A percentile compares a stretch with the other conserved stretches of the same genome.
Evolutionary conservation across 2,113 vertebrate species (phyloP).

Genomic region (Dinomys branickii): DNA sequence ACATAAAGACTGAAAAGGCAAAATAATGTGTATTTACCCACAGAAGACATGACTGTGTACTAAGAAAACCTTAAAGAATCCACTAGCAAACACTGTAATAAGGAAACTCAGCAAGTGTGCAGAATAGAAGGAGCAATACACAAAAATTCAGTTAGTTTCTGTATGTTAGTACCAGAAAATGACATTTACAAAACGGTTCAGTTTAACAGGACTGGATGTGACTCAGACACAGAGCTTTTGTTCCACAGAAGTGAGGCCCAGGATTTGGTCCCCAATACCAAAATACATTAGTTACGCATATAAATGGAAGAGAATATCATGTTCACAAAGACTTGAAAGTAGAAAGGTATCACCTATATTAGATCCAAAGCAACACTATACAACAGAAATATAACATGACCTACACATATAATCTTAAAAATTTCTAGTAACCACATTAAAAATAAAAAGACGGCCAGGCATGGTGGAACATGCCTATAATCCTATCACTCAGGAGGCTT

Average conservation of each 20-base stretch:
- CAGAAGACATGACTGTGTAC: not conserved
- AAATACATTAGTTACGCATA: not conserved
- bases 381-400: constrained; percentile 8
- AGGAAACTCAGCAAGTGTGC: not conserved
- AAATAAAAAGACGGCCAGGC: not conserved
- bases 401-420: not conserved
- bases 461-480: not conserved
- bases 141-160: not conserved
- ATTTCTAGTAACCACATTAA: not conserved
- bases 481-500: not conserved
- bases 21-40: not conserved
- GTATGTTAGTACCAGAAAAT: not conserved
- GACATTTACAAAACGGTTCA: not conserved
- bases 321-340: not conserved
- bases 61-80: constrained; percentile 1
- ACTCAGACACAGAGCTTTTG: not conserved
- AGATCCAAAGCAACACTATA: constrained; percentile 2
- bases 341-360: not conserved
- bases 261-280: not conserved
- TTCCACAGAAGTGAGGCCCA: not conserved
- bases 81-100: not conserved
- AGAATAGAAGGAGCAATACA: not conserved
- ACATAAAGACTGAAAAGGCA: not conserved
- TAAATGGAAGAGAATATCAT: not conserved
- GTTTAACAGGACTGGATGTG: not conserved